These are phyloP conservation scores for Brachymystax lenok DNA, from an alignment of 2,797 vertebrate genomes.

Conservation along the genomic window DNA sequence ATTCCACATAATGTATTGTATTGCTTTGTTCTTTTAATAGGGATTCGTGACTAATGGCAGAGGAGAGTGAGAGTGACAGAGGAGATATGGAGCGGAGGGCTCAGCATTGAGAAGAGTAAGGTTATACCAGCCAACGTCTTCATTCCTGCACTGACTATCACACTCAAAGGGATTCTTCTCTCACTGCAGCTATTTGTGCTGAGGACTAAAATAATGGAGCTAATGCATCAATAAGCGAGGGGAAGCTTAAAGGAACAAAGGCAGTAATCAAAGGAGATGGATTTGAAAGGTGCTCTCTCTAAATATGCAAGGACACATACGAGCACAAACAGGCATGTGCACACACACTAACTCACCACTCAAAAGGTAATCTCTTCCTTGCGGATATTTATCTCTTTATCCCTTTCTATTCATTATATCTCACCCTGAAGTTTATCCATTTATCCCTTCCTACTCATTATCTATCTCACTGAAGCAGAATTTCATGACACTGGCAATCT, in stretches of 20 bases:
- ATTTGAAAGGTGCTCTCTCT: slow-evolving; percentile 31
- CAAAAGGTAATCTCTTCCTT: slow-evolving; percentile 21
- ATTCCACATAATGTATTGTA: slow-evolving; percentile 44
- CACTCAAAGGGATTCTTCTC: slow-evolving; percentile 47
- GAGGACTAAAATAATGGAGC: slow-evolving; percentile 53
- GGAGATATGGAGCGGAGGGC: slow-evolving; percentile 1
- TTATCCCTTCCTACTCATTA: too few relatives aligned
- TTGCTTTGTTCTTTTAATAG: slow-evolving; percentile 69
- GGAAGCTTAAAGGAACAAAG: slow-evolving; percentile 42
- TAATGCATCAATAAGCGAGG: slow-evolving; percentile 55
- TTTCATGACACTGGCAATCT: slow-evolving; percentile 46
- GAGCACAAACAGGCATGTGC: slow-evolving; percentile 11
- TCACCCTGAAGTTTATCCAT: background rate
- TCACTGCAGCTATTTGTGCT: slow-evolving; percentile 54
- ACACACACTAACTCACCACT: slow-evolving; percentile 7
- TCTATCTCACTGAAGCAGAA: background rate
- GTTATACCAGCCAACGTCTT: slow-evolving; percentile 68
- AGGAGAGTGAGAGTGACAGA: slow-evolving; percentile 54
- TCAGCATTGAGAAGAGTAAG: slow-evolving; percentile 49
- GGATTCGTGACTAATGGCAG: slow-evolving; percentile 65
- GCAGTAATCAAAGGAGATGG: slow-evolving; percentile 47
- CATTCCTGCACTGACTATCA: slow-evolving; percentile 41
- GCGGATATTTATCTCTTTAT: slow-evolving; percentile 11
- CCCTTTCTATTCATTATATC: too few relatives aligned
- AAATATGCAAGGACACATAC: slow-evolving; percentile 17